These are phyloP conservation scores for Pseudolaguvia tuberculata DNA, from an alignment of 2,113 vertebrate genomes.

Conservation along the genomic window DNA sequence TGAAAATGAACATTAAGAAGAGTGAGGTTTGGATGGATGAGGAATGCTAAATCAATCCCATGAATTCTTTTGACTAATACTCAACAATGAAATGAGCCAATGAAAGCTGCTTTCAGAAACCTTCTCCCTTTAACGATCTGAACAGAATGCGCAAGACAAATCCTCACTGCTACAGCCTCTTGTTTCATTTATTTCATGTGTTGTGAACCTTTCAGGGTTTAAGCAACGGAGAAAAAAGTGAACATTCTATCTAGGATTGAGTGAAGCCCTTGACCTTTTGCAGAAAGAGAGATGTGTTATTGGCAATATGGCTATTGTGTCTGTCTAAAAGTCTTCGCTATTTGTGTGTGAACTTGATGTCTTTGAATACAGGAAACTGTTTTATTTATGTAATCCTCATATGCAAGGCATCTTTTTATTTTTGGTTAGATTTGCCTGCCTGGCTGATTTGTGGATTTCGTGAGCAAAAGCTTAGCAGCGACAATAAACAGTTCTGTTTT, in stretches of 20 bases:
- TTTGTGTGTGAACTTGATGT: neutral
- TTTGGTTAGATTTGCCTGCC: neutral
- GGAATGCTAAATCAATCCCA: neutral
- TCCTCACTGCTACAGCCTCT: neutral
- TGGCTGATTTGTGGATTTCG: conserved; percentile 29
- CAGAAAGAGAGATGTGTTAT: conserved; percentile 1
- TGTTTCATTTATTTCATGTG: neutral
- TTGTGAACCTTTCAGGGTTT: neutral
- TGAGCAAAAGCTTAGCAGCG: conserved; percentile 16
- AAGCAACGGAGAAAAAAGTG: neutral
- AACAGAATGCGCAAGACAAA: conserved; percentile 4
- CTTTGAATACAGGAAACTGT: neutral
- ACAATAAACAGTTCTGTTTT: conserved; percentile 24
- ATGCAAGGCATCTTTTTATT: neutral
- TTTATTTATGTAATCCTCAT: neutral
- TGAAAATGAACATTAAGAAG: neutral
- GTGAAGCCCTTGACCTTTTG: conserved; percentile 13
- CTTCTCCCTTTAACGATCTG: neutral
- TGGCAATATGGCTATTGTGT: neutral
- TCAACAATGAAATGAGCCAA: neutral
- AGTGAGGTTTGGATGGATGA: neutral
- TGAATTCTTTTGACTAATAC: neutral
- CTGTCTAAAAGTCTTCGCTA: neutral
- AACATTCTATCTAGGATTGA: neutral
- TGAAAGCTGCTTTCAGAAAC: neutral